Conservation (phyloP, 2,113 vertebrate genomes). For the Gyps fulvus region DNA sequence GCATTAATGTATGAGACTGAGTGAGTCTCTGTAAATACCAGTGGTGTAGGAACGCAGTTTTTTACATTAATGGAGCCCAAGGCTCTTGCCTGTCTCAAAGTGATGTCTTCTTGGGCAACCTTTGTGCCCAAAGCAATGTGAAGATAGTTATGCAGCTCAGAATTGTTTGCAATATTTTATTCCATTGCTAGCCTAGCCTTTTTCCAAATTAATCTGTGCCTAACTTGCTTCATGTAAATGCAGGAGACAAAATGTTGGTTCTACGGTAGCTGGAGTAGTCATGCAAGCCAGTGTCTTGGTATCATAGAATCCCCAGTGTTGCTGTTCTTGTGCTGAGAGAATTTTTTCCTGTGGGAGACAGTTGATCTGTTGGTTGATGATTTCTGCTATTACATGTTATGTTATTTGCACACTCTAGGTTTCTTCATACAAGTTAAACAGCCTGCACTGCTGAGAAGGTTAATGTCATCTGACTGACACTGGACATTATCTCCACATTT, state of each 20-base stretch:
- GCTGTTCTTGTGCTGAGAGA: not conserved
- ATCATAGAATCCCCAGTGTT: not conserved
- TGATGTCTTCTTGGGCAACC: not conserved
- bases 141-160: not conserved
- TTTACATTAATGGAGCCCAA: not conserved
- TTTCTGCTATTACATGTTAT: not conserved
- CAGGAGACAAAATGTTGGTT: not conserved
- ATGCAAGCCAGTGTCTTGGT: not conserved
- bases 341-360: not conserved
- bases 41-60: fast-evolving
- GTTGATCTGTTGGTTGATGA: not conserved
- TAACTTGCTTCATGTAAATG: not conserved
- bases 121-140: not conserved
- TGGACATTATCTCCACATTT: not conserved
- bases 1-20: not conserved
- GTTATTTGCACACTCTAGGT: not conserved
- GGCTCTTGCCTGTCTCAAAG: not conserved
- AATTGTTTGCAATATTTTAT: not conserved
- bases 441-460: not conserved
- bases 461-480: not conserved
- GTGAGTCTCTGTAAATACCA: not conserved
- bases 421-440: not conserved
- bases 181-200: not conserved
- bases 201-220: not conserved
- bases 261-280: not conserved